Evolutionary conservation across 2,888 invertebrate genomes (phyloP).

Genomic region (Zootermopsis nevadensis): DNA sequence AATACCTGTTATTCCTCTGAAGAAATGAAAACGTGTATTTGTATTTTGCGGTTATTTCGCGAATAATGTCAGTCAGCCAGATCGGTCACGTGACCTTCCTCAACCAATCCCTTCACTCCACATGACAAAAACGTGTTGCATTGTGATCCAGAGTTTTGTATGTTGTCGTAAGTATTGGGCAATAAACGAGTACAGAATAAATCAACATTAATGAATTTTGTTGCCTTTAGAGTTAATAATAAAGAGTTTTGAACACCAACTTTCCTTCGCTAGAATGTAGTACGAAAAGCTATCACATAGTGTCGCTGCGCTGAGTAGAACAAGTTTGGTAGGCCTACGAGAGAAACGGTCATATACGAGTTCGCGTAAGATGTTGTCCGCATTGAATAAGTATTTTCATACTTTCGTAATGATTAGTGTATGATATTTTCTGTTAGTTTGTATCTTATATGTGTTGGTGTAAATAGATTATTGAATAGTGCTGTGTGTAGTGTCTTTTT

Average conservation of each 20-base stretch:
- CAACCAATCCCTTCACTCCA: constrained; percentile 66
- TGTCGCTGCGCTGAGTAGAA: constrained; percentile 43
- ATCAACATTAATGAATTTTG: neutral
- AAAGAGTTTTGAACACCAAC: neutral
- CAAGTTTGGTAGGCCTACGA: constrained; percentile 39
- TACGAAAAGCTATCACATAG: constrained; percentile 34
- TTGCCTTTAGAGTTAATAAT: neutral
- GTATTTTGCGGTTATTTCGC: neutral
- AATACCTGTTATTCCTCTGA: neutral
- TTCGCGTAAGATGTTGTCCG: constrained; percentile 43
- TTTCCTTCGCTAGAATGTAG: neutral
- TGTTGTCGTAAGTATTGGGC: neutral
- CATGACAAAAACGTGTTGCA: constrained; percentile 58
- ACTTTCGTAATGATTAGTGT: constrained; percentile 33
- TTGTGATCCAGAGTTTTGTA: neutral
- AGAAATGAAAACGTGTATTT: neutral
- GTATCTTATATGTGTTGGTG: constrained; percentile 18
- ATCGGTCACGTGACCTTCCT: constrained; percentile 52
- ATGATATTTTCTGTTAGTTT: constrained; percentile 39
- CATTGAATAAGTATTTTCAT: constrained; percentile 33
- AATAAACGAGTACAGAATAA: neutral
- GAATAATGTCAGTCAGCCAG: neutral
- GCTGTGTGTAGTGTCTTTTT: neutral
- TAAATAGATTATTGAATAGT: constrained; percentile 16
- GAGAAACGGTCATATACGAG: constrained; percentile 17